These are phyloP conservation scores for Tympanoctomys barrerae DNA, from an alignment of 2,797 vertebrate genomes.

Conservation along the genomic window DNA sequence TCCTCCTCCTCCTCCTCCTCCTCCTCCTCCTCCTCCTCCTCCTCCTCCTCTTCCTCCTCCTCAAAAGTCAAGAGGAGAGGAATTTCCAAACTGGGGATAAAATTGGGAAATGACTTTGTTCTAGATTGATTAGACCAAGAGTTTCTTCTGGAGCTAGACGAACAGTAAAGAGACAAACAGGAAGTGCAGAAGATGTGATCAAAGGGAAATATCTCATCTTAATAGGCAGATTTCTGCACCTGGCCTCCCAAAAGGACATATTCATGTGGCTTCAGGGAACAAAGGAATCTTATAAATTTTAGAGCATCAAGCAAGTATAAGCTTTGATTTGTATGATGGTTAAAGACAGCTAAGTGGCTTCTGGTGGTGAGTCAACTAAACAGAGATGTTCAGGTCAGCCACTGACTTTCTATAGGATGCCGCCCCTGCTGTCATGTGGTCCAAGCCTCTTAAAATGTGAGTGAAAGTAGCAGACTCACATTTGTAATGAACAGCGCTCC, in stretches of 20 bases:
- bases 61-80: not conserved
- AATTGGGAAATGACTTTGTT: not conserved
- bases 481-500: not conserved
- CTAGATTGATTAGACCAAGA: not conserved
- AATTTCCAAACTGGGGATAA: not conserved
- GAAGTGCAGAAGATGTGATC: conserved; percentile 1
- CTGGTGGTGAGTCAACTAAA: not conserved
- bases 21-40: too few relatives aligned
- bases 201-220: not conserved
- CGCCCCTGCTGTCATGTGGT: accelerated
- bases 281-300: not conserved
- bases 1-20: too few relatives aligned
- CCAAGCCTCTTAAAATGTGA: not conserved
- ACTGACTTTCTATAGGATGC: not conserved
- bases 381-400: not conserved
- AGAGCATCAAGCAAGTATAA: accelerated
- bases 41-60: too few relatives aligned
- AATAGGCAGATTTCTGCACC: not conserved
- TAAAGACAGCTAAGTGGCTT: not conserved
- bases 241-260: not conserved
- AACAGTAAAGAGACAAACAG: conserved; percentile 33
- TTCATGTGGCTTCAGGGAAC: not conserved
- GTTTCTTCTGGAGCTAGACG: not conserved
- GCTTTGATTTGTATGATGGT: not conserved
- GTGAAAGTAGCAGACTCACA: not conserved